phyloP scores from a whole-genome alignment of 1,140 invertebrate genomes.

The Brachionus paranguensis region DNA sequence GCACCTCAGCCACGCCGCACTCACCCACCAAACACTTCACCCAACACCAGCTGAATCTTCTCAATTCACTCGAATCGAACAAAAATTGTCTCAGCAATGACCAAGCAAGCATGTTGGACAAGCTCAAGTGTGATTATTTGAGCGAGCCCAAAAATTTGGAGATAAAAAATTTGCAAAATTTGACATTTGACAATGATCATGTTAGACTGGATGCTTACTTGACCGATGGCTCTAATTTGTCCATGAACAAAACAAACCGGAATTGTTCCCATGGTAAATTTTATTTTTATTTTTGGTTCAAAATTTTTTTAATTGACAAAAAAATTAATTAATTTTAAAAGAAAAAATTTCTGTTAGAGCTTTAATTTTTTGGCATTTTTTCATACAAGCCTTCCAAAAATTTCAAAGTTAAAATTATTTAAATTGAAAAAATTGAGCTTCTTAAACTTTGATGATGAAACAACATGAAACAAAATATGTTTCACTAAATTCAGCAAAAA shows the following conservation, averaged over 20 bases:
- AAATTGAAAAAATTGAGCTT: too few species aligned
- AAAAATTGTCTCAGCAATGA: slow-evolving; percentile 42
- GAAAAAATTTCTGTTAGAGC: too few species aligned
- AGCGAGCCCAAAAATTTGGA: slow-evolving; percentile 36
- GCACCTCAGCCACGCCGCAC: background rate
- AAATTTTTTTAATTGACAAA: too few species aligned
- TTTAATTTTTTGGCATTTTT: too few species aligned
- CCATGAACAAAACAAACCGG: slow-evolving; percentile 30
- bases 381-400: too few species aligned
- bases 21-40: background rate
- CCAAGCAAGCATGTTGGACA: slow-evolving; percentile 46
- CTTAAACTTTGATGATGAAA: too few species aligned
- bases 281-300: too few species aligned
- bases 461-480: too few species aligned
- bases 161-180: background rate
- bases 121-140: slow-evolving; percentile 45
- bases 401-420: too few species aligned
- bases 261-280: background rate
- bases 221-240: slow-evolving; percentile 31
- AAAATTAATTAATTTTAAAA: too few species aligned
- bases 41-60: slow-evolving; percentile 44
- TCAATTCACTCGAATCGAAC: slow-evolving; percentile 42
- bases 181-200: slow-evolving; percentile 13
- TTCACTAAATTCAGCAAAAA: too few species aligned
- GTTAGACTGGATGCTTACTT: background rate